These are phyloP conservation scores for Maniola hyperantus DNA, from an alignment of 2,888 invertebrate species.

Conservation along the genomic window DNA sequence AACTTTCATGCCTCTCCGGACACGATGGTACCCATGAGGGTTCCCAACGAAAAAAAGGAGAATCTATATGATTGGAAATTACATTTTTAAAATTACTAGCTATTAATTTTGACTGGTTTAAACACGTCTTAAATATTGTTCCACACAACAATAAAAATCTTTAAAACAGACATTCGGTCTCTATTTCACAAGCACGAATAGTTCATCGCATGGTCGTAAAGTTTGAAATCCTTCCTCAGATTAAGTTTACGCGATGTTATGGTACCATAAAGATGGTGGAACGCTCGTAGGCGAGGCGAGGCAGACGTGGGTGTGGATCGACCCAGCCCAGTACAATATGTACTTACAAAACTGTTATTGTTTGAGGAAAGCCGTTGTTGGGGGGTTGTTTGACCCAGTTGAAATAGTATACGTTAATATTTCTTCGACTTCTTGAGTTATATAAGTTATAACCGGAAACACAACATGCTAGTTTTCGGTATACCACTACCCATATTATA, in stretches of 20 bases:
- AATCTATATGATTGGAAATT: too few relatives aligned
- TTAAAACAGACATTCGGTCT: slow-evolving; percentile 23
- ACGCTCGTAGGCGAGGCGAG: slow-evolving; percentile 54
- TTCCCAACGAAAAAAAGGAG: too few relatives aligned
- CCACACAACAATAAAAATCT: slow-evolving; percentile 50
- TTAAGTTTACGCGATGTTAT: slow-evolving; percentile 62
- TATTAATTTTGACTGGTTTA: neutral
- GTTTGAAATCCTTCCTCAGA: slow-evolving; percentile 61
- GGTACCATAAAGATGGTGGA: slow-evolving; percentile 56
- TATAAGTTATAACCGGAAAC: neutral
- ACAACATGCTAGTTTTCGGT: too few relatives aligned
- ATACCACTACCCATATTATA: too few relatives aligned
- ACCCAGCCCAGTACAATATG: slow-evolving; percentile 31
- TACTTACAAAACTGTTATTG: slow-evolving; percentile 17
- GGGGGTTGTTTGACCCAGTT: slow-evolving; percentile 18
- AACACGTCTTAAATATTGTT: slow-evolving; percentile 38
- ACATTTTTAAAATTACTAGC: too few relatives aligned
- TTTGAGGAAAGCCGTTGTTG: slow-evolving; percentile 14
- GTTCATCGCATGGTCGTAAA: slow-evolving; percentile 59
- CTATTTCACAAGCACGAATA: slow-evolving; percentile 30
- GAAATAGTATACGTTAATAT: neutral
- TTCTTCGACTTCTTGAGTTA: neutral
- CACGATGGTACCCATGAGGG: too few relatives aligned
- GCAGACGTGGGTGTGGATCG: slow-evolving; percentile 54
- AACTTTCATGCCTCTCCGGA: too few relatives aligned